A percentile compares a stretch with the other conserved stretches of the same genome.
Evolutionary conservation across 2,888 invertebrate species (phyloP).

Genomic region (Seira sanloemensis): DNA sequence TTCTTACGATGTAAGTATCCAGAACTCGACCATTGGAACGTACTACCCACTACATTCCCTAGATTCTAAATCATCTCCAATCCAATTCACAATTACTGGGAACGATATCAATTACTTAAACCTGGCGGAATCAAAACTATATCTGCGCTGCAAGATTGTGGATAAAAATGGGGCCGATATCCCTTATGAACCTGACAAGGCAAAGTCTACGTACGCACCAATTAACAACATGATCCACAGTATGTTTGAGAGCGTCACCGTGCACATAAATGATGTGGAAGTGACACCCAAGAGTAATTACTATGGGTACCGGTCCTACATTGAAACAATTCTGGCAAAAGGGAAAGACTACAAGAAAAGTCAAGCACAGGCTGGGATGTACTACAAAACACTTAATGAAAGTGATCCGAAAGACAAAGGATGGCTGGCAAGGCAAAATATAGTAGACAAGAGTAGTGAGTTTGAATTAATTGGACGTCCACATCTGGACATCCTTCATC

Average conservation of each 20-base stretch:
- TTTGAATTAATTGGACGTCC: background rate
- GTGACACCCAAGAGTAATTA: background rate
- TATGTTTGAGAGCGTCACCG: conserved; percentile 16
- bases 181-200: background rate
- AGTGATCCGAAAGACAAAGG: too few relatives aligned
- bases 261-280: conserved; percentile 7
- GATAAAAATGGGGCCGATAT: background rate
- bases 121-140: background rate
- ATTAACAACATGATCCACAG: background rate
- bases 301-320: background rate
- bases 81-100: background rate
- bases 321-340: background rate
- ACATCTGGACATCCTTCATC: background rate
- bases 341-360: background rate
- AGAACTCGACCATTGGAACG: background rate
- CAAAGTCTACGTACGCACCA: background rate
- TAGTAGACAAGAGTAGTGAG: background rate
- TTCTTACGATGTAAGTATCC: background rate
- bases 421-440: background rate
- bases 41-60: background rate
- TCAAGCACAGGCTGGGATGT: background rate
- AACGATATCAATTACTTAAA: background rate
- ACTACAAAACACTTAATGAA: too few relatives aligned
- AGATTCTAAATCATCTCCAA: background rate
- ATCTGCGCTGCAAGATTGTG: background rate